These are phyloP conservation scores for Drosophila rufa DNA, from an alignment of 1,140 invertebrate species.

Conservation along the genomic window DNA sequence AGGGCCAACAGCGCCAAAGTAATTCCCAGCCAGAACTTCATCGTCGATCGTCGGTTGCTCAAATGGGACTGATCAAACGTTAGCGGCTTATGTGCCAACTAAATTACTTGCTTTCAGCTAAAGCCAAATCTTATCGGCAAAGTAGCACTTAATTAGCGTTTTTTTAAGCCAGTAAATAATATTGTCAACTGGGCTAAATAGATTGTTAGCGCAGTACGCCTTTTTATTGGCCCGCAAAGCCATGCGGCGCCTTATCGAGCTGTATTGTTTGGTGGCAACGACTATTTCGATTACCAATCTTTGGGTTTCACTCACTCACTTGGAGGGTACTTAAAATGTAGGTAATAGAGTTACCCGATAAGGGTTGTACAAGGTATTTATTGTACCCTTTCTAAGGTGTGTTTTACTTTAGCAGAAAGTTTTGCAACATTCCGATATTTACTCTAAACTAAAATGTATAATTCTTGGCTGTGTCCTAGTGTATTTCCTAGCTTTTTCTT, in stretches of 20 bases:
- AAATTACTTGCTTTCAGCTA: constrained; percentile 21
- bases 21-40: constrained; percentile 48
- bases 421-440: not conserved
- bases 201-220: constrained; percentile 17
- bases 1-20: constrained; percentile 41
- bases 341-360: constrained; percentile 33
- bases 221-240: constrained; percentile 8
- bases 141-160: constrained; percentile 49
- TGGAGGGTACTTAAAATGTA: constrained; percentile 21
- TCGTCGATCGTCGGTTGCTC: constrained; percentile 51
- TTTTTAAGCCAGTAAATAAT: constrained; percentile 58
- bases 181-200: constrained; percentile 43
- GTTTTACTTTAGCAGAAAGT: no score
- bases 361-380: constrained; percentile 26
- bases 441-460: not conserved
- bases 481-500: not conserved
- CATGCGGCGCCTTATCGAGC: constrained; percentile 55
- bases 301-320: constrained; percentile 27
- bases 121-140: constrained; percentile 60
- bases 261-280: constrained; percentile 2
- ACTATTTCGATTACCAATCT: constrained; percentile 27
- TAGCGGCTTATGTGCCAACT: constrained; percentile 27
- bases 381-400: constrained; percentile 16
- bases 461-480: no score
- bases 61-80: constrained; percentile 39